Evolutionary conservation across 1,140 invertebrate genomes (phyloP).

Genomic region (Cyphomyrmex costatus): DNA sequence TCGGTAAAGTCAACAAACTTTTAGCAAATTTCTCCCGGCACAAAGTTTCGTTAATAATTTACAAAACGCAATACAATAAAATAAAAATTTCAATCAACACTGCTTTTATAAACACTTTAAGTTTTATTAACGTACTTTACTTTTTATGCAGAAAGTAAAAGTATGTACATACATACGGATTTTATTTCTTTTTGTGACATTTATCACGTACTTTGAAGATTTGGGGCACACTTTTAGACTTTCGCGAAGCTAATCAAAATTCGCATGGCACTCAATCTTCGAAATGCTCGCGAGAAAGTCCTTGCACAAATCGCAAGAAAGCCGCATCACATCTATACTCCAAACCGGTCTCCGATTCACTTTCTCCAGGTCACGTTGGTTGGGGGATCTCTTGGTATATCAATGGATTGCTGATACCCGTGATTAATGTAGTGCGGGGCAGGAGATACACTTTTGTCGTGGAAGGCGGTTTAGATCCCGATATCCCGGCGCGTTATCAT

Average conservation of each 20-base stretch:
- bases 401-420: conserved; percentile 97
- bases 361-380: conserved; percentile 92
- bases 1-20: not conserved
- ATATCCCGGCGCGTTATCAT: conserved; percentile 94
- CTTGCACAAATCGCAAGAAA: conserved; percentile 15
- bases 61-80: no score
- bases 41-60: not conserved
- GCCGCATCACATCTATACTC: not conserved
- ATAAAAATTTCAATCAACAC: not conserved
- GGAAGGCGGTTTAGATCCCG: conserved; percentile 94
- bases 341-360: conserved; percentile 50
- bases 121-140: not conserved
- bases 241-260: conserved; percentile 41
- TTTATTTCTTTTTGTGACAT: not conserved
- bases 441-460: conserved; percentile 96
- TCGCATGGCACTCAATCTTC: not conserved
- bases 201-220: conserved; percentile 4
- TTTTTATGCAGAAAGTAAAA: conserved; percentile 11
- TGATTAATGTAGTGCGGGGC: conserved; percentile 96
- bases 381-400: conserved; percentile 99
- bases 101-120: not conserved
- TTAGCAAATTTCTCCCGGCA: not conserved
- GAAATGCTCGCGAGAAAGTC: conserved; percentile 27
- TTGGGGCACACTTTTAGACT: not conserved
- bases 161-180: not conserved